Conservation (phyloP, 1,140 invertebrate species). For the Homarus americanus region DNA sequence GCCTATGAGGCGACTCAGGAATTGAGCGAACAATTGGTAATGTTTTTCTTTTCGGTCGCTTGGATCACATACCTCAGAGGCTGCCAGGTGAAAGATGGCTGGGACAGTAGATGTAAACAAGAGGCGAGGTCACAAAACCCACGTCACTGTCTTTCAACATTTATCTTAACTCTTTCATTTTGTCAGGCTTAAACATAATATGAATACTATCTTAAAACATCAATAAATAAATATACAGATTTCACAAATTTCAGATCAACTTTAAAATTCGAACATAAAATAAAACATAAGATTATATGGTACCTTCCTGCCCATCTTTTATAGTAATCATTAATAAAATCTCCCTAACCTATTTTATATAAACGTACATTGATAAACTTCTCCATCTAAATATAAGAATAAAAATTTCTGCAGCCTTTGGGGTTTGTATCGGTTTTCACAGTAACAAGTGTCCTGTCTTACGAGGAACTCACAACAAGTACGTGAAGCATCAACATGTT, state of each 20-base stretch:
- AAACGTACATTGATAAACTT: too few relatives aligned
- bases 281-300: too few relatives aligned
- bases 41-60: background rate
- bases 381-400: too few relatives aligned
- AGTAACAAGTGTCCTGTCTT: background rate
- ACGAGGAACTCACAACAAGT: too few relatives aligned
- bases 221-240: too few relatives aligned
- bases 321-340: background rate
- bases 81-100: background rate
- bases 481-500: too few relatives aligned
- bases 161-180: background rate
- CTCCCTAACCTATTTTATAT: too few relatives aligned
- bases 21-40: constrained; percentile 5
- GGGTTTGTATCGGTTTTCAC: background rate
- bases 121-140: too few relatives aligned
- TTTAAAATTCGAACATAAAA: background rate
- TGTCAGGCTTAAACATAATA: background rate
- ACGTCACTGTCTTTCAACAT: background rate
- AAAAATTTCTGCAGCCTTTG: constrained; percentile 18
- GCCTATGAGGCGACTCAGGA: background rate
- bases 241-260: background rate
- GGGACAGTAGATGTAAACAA: background rate
- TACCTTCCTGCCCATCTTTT: background rate
- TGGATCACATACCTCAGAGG: background rate
- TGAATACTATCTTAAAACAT: too few relatives aligned